These are phyloP conservation scores for Eptatretus atami DNA, from an alignment of 2,797 vertebrate species.

Conservation along the genomic window DNA sequence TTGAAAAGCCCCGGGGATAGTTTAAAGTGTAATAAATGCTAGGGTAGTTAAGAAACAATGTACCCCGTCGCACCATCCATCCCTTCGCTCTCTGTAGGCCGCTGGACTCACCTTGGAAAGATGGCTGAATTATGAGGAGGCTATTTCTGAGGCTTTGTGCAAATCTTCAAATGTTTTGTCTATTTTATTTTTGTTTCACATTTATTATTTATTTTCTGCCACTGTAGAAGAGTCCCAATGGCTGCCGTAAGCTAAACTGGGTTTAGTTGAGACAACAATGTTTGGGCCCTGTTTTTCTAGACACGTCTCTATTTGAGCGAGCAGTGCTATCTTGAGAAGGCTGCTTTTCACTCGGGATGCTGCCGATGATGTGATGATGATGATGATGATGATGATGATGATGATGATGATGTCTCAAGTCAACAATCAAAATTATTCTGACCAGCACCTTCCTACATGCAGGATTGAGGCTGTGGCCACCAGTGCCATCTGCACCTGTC, in stretches of 20 bases:
- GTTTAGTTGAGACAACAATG: constrained; percentile 1
- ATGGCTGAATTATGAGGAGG: no score
- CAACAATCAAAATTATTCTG: background rate
- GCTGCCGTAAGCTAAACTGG: background rate
- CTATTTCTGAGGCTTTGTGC: no score
- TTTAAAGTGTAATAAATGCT: no score
- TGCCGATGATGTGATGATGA: constrained; percentile 1
- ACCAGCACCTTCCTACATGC: background rate
- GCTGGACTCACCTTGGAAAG: no score
- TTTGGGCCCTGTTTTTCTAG: background rate
- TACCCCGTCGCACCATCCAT: no score
- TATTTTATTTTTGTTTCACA: background rate
- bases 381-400: constrained; percentile 4
- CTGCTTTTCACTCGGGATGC: background rate
- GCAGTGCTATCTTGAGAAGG: constrained; percentile 4
- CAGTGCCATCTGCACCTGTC: background rate
- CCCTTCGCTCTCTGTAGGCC: no score
- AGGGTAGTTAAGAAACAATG: no score
- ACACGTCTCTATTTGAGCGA: background rate
- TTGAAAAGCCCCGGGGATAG: no score
- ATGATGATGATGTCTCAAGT: constrained; percentile 1
- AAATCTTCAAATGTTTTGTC: background rate
- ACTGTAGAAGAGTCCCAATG: background rate
- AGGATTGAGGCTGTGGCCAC: background rate
- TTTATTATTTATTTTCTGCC: background rate